phyloP scores from a whole-genome alignment of 2,113 vertebrate genomes.

The Brachirus orientalis region DNA sequence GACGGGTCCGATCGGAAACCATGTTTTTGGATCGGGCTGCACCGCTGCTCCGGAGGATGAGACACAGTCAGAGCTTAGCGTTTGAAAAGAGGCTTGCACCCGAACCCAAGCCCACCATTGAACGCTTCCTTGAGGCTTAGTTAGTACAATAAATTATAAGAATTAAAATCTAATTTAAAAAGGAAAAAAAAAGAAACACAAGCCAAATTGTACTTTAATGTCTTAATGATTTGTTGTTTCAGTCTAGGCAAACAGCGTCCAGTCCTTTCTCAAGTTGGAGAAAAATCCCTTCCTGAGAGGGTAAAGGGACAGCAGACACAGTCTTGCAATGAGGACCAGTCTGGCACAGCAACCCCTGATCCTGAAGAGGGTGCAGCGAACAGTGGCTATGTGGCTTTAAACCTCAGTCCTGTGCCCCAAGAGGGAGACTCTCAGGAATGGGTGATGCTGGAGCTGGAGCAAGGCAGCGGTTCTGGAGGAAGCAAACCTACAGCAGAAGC shows the following conservation, averaged over 20 bases:
- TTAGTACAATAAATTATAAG: conserved; percentile 62
- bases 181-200: not conserved
- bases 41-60: conserved; percentile 90
- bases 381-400: conserved; percentile 93
- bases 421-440: conserved; percentile 96
- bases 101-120: conserved; percentile 94
- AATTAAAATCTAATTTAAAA: not conserved
- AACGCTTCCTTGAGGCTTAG: conserved; percentile 96
- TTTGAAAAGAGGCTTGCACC: conserved; percentile 92
- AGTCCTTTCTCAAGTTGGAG: conserved; percentile 78
- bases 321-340: conserved; percentile 87
- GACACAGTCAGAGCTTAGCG: conserved; percentile 95
- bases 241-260: conserved; percentile 91
- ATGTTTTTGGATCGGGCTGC: conserved; percentile 89
- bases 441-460: conserved; percentile 96
- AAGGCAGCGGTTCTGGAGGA: conserved; percentile 82
- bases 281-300: conserved; percentile 78
- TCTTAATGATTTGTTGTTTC: conserved; percentile 36
- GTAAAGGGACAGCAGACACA: conserved; percentile 76
- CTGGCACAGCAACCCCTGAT: conserved; percentile 83
- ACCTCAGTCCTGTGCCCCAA: conserved; percentile 91
- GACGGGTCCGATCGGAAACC: conserved; percentile 93
- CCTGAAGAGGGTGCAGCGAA: conserved; percentile 89
- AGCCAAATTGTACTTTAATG: not conserved
- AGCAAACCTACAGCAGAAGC: conserved; percentile 82